phyloP scores from a whole-genome alignment of 2,113 vertebrate genomes.

The Arenaria interpres region DNA sequence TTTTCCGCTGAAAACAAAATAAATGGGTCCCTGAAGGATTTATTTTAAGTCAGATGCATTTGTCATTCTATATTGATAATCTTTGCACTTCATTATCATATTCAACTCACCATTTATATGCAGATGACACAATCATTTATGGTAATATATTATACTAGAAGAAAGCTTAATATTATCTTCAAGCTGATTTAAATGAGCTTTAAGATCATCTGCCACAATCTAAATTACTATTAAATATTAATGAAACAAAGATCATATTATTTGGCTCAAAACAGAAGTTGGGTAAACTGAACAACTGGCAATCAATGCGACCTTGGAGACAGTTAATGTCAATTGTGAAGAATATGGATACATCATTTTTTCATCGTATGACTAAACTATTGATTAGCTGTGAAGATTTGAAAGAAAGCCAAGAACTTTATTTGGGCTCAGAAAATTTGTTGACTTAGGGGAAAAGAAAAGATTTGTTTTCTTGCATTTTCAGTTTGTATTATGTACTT shows the following conservation, averaged over 20 bases:
- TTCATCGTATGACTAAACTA: conserved; percentile 37
- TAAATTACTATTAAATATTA: conserved; percentile 84
- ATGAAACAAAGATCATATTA: conserved; percentile 78
- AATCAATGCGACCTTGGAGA: conserved; percentile 67
- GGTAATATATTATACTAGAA: conserved; percentile 75
- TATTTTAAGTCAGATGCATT: conserved; percentile 71
- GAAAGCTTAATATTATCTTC: conserved; percentile 80
- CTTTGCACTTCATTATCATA: conserved; percentile 74
- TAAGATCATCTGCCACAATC: conserved; percentile 80
- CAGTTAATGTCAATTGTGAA: conserved; percentile 39
- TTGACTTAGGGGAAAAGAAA: conserved; percentile 38
- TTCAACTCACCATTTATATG: conserved; percentile 73
- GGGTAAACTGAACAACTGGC: conserved; percentile 56
- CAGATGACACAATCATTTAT: conserved; percentile 77
- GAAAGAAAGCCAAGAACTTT: conserved; percentile 54
- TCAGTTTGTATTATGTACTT: conserved; percentile 40
- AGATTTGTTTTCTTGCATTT: conserved; percentile 46
- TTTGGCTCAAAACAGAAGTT: conserved; percentile 76
- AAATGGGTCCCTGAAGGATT: conserved; percentile 67
- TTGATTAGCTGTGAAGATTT: conserved; percentile 46
- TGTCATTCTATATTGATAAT: conserved; percentile 78
- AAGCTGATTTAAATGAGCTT: conserved; percentile 81
- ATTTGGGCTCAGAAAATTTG: conserved; percentile 41
- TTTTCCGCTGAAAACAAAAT: conserved; percentile 59
- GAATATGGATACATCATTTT: conserved; percentile 22